Evolutionary conservation across 2,797 vertebrate species (phyloP).

Genomic region (Miichthys miiuy): DNA sequence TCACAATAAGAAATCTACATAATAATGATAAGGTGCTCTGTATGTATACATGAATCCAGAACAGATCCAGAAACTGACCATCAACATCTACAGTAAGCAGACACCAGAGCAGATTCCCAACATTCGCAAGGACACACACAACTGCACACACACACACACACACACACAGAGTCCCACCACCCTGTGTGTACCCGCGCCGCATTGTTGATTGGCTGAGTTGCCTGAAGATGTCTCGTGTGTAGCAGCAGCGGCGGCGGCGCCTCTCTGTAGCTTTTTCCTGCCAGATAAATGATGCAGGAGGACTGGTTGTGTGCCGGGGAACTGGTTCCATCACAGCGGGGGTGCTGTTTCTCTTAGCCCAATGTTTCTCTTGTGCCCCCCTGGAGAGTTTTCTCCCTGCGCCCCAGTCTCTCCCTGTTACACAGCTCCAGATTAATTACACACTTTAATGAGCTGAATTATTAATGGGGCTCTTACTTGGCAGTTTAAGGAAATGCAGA

Average conservation of each 20-base stretch:
- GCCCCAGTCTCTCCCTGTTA: constrained; percentile 82
- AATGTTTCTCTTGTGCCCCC: constrained; percentile 76
- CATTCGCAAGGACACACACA: constrained; percentile 36
- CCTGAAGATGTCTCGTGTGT: constrained; percentile 71
- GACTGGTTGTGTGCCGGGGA: constrained; percentile 65
- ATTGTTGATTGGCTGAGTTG: constrained; percentile 71
- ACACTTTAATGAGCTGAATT: constrained; percentile 99
- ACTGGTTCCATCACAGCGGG: constrained; percentile 72
- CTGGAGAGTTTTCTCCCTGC: constrained; percentile 72
- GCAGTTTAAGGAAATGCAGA: constrained; percentile 97
- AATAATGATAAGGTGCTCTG: neutral
- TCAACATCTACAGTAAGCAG: constrained; percentile 61
- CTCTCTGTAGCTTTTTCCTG: constrained; percentile 62
- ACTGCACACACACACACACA: constrained; percentile 41
- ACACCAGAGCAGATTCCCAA: constrained; percentile 50
- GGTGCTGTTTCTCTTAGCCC: constrained; percentile 67
- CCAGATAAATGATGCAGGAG: constrained; percentile 83
- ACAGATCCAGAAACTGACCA: constrained; percentile 65
- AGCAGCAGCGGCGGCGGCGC: constrained; percentile 38
- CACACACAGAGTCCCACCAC: constrained; percentile 27
- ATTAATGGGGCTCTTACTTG: constrained; percentile 99
- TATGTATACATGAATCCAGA: constrained; percentile 8
- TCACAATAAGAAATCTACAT: neutral
- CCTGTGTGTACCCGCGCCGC: constrained; percentile 44
- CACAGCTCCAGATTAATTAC: constrained; percentile 95